These are phyloP conservation scores for Macropus fuliginosus DNA, from an alignment of 2,797 vertebrate genomes.

Conservation along the genomic window DNA sequence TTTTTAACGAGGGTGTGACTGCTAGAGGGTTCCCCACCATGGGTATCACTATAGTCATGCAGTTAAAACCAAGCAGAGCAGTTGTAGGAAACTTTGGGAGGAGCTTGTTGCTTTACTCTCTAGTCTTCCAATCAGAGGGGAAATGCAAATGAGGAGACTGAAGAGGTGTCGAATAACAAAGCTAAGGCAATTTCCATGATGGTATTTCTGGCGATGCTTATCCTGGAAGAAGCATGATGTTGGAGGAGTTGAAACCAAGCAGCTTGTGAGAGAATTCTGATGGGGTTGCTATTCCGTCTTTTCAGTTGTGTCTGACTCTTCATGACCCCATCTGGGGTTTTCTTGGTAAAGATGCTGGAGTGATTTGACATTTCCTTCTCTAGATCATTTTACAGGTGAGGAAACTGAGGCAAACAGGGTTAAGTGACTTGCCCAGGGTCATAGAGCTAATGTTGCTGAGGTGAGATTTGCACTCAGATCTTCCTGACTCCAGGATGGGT, in stretches of 20 bases:
- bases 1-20: neutral
- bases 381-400: too few species aligned
- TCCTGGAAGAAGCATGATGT: neutral
- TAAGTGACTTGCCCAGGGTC: too few species aligned
- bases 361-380: too few species aligned
- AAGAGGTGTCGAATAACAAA: neutral
- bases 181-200: neutral
- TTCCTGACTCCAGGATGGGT: too few species aligned
- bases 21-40: neutral
- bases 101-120: neutral
- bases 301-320: too few species aligned
- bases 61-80: neutral
- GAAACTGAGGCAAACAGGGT: too few species aligned
- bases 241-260: neutral
- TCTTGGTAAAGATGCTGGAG: too few species aligned
- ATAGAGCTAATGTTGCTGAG: too few species aligned
- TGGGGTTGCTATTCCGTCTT: too few species aligned
- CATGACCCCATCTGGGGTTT: too few species aligned
- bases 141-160: neutral
- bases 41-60: neutral
- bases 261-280: neutral
- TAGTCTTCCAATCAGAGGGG: neutral
- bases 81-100: neutral
- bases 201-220: neutral
- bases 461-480: too few species aligned